Evolutionary conservation across 2,888 invertebrate genomes (phyloP).

Genomic region (Petrolisthes cinctipes): DNA sequence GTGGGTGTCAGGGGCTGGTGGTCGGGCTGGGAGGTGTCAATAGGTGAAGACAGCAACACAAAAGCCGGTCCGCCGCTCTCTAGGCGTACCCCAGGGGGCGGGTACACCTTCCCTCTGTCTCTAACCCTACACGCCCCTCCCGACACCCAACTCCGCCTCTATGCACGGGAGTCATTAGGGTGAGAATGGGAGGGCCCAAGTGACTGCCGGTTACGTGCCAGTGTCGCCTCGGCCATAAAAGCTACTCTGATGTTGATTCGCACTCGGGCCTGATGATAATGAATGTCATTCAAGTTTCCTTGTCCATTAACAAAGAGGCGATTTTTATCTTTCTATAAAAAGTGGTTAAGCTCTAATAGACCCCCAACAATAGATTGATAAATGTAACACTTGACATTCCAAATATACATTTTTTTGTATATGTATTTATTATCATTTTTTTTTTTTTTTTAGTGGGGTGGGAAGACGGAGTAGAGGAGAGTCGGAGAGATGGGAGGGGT

Average conservation of each 20-base stretch:
- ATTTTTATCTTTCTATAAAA: conserved; percentile 62
- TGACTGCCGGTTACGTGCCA: neutral
- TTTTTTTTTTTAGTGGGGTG: neutral
- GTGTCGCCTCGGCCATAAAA: conserved; percentile 32
- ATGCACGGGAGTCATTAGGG: neutral
- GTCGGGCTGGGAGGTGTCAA: conserved; percentile 53
- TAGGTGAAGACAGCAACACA: conserved; percentile 59
- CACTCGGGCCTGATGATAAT: conserved; percentile 56
- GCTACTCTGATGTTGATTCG: conserved; percentile 60
- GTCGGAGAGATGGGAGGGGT: neutral
- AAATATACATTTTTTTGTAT: conserved; percentile 28
- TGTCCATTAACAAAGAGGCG: conserved; percentile 63
- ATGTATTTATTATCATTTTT: too few species aligned
- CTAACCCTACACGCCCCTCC: neutral
- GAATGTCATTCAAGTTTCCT: conserved; percentile 60
- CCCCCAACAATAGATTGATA: conserved; percentile 62
- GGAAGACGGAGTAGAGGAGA: neutral
- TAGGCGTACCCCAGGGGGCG: conserved; percentile 52
- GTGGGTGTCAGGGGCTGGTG: conserved; percentile 37
- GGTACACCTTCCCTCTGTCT: neutral
- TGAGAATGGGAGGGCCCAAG: neutral
- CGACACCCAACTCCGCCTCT: conserved; percentile 11
- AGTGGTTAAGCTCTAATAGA: conserved; percentile 61
- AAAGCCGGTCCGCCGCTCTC: conserved; percentile 40
- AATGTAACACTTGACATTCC: conserved; percentile 56